Evolutionary conservation across 2,888 invertebrate genomes (phyloP).

Genomic region (Deilephila elpenor): DNA sequence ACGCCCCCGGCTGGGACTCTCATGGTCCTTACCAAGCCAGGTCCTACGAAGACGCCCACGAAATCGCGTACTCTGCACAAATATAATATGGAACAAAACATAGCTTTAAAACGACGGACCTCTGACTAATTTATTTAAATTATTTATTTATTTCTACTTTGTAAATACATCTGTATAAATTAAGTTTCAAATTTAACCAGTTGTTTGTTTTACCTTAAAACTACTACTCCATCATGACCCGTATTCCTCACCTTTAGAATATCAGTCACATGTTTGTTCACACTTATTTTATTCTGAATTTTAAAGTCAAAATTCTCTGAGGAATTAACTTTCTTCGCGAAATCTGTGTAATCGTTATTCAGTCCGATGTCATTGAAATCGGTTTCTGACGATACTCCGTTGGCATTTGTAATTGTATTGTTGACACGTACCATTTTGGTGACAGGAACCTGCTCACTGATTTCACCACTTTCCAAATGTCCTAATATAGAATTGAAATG

Average conservation of each 20-base stretch:
- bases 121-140: constrained; percentile 77
- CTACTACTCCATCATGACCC: constrained; percentile 36
- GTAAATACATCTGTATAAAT: constrained; percentile 76
- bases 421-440: constrained; percentile 40
- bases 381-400: constrained; percentile 20
- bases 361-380: constrained; percentile 35
- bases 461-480: constrained; percentile 44
- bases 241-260: constrained; percentile 20
- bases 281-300: constrained; percentile 11
- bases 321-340: background rate
- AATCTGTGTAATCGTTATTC: constrained; percentile 8
- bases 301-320: constrained; percentile 8
- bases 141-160: constrained; percentile 74
- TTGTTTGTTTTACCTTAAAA: constrained; percentile 50
- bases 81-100: constrained; percentile 58
- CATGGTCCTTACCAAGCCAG: constrained; percentile 87
- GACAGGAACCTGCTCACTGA: constrained; percentile 32
- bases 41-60: constrained; percentile 82
- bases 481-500: constrained; percentile 38
- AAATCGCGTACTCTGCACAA: constrained; percentile 85
- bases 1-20: constrained; percentile 80
- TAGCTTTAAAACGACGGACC: constrained; percentile 72
- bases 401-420: constrained; percentile 29
- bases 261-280: constrained; percentile 1
- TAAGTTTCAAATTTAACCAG: constrained; percentile 70